Percentiles rank a stretch among this genome's conserved stretches.
Conservation (phyloP, 2,888 invertebrate species). For the Heterodera filipjevi region DNA sequence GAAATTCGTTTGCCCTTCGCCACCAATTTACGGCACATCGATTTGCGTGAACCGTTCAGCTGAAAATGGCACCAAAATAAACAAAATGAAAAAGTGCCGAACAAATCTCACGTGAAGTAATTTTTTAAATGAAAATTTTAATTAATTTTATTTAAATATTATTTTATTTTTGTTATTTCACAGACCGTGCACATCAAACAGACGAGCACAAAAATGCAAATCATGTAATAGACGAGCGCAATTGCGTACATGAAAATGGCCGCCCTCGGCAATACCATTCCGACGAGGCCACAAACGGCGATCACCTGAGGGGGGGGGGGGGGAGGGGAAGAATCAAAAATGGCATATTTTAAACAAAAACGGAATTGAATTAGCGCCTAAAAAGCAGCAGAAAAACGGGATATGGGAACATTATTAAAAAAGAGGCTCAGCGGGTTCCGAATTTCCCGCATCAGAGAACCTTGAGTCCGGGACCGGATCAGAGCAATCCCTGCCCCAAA, state of each 20-base stretch:
- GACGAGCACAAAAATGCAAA: slow-evolving; percentile 62
- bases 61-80: not conserved
- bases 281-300: slow-evolving; percentile 54
- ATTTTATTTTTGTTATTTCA: not conserved
- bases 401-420: too few relatives aligned
- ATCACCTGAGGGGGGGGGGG: slow-evolving; percentile 48
- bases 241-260: slow-evolving; percentile 61
- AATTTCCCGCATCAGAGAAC: too few relatives aligned
- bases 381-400: too few relatives aligned
- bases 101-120: not conserved
- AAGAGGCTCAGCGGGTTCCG: too few relatives aligned
- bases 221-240: slow-evolving; percentile 63
- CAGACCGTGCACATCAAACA: slow-evolving; percentile 54
- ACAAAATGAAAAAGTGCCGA: not conserved
- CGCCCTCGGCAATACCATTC: slow-evolving; percentile 62
- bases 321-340: not conserved
- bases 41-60: slow-evolving; percentile 56
- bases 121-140: not conserved
- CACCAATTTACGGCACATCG: slow-evolving; percentile 53
- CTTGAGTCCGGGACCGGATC: too few relatives aligned
- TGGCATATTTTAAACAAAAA: not conserved
- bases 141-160: not conserved
- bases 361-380: not conserved
- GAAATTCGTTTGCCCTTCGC: slow-evolving; percentile 30
- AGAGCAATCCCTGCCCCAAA: too few relatives aligned